Conservation (phyloP, 1,140 invertebrate genomes). For the Camponotus pennsylvanicus region DNA sequence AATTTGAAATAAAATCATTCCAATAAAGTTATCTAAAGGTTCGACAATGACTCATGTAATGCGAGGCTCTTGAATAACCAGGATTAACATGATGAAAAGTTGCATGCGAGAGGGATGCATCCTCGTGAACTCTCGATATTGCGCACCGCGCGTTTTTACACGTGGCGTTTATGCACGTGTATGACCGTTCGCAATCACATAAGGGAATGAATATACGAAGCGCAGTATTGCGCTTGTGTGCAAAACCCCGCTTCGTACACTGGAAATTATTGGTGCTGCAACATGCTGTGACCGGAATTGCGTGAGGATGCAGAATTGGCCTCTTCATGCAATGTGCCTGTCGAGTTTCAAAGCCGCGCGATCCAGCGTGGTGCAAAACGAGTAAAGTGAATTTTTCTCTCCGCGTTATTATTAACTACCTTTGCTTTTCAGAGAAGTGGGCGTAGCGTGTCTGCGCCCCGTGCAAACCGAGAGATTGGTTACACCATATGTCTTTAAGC, state of each 20-base stretch:
- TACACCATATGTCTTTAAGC: constrained; percentile 11
- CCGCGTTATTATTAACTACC: constrained; percentile 49
- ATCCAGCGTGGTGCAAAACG: background rate
- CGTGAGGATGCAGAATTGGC: background rate
- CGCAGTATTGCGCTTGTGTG: background rate
- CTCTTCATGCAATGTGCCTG: background rate
- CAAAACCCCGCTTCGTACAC: background rate
- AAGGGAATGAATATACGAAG: background rate
- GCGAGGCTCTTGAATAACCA: background rate
- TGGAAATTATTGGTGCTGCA: constrained; percentile 8
- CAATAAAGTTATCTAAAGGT: background rate
- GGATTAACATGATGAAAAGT: background rate
- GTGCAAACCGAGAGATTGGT: background rate
- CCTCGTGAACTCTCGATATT: background rate
- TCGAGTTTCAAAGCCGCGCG: constrained; percentile 22
- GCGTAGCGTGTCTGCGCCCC: background rate
- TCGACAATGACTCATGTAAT: background rate
- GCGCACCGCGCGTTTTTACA: background rate
- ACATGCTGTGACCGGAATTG: constrained; percentile 1
- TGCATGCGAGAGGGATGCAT: background rate
- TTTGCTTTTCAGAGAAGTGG: background rate
- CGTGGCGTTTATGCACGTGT: constrained; percentile 8
- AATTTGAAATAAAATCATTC: background rate
- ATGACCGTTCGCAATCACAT: background rate
- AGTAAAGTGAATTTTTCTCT: constrained; percentile 17